phyloP scores from a whole-genome alignment of 2,888 invertebrate genomes.

The Mesorhabditis spiculigera region DNA sequence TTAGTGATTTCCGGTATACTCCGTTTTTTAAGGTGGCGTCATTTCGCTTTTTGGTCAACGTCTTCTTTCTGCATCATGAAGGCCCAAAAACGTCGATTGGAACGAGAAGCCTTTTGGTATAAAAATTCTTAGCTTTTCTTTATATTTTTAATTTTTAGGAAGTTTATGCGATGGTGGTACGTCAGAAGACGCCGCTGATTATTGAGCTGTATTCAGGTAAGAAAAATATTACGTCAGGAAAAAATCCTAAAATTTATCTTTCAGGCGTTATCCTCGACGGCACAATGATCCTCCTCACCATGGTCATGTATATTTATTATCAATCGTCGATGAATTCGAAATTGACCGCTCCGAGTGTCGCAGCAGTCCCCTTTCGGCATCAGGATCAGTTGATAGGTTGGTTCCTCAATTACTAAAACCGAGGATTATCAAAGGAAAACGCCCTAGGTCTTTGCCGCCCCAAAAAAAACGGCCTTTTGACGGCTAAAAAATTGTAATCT shows the following conservation, averaged over 20 bases:
- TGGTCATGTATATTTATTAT: slow-evolving; percentile 32
- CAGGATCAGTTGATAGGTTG: slow-evolving; percentile 30
- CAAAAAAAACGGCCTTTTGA: too few species aligned
- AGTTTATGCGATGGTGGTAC: slow-evolving; percentile 4
- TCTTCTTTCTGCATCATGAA: background rate
- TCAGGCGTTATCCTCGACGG: slow-evolving; percentile 21
- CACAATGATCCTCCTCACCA: slow-evolving; percentile 26
- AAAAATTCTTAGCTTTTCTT: background rate
- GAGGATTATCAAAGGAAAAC: too few species aligned
- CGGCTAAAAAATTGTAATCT: too few species aligned
- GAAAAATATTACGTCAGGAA: too few species aligned
- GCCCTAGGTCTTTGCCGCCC: too few species aligned
- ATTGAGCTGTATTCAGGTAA: background rate
- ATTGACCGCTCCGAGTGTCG: slow-evolving; percentile 30
- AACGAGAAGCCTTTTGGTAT: slow-evolving; percentile 27
- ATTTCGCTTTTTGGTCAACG: slow-evolving; percentile 3
- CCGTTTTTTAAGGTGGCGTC: background rate
- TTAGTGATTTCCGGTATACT: too few species aligned
- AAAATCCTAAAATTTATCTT: background rate
- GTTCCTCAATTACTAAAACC: too few species aligned
- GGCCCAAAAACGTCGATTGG: background rate
- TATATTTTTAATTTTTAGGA: background rate
- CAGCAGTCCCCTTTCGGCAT: slow-evolving; percentile 32
- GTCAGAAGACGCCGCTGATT: background rate
- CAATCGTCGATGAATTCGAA: slow-evolving; percentile 42